phyloP scores from a whole-genome alignment of 92 coral and sea anemone species.

The Ricordea florida region DNA sequence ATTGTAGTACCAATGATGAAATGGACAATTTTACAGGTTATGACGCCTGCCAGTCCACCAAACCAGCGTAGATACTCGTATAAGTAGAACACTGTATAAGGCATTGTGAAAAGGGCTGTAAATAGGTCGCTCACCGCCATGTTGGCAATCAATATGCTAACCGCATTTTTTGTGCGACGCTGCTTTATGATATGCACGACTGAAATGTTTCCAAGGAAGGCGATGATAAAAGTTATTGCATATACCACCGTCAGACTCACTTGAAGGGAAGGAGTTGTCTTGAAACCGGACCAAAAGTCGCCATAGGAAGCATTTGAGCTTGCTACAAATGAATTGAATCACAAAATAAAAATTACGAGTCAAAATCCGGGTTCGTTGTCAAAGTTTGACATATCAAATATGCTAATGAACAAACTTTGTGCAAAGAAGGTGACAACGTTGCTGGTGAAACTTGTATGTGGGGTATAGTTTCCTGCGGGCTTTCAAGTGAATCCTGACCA shows the following conservation, averaged over 20 bases:
- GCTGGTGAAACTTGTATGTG: too few species aligned
- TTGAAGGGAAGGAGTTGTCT: conserved; percentile 12
- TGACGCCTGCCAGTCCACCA: conserved; percentile 35
- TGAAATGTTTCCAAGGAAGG: conserved; percentile 64
- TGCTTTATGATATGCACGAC: conserved; percentile 47
- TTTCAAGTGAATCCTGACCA: too few species aligned
- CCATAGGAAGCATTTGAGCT: conserved; percentile 20
- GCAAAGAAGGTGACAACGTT: too few species aligned
- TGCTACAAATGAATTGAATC: too few species aligned
- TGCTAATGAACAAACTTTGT: too few species aligned
- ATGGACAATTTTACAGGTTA: conserved; percentile 45
- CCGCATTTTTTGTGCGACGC: conserved; percentile 56
- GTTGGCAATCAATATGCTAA: conserved; percentile 68
- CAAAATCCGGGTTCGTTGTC: too few species aligned
- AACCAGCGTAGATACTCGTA: conserved; percentile 59
- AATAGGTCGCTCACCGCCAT: conserved; percentile 72
- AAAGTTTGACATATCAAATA: too few species aligned
- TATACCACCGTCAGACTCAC: conserved; percentile 49
- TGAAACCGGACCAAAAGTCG: conserved; percentile 44
- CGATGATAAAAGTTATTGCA: conserved; percentile 48
- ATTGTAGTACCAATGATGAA: conserved; percentile 55
- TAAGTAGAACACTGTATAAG: conserved; percentile 37
- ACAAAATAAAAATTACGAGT: too few species aligned
- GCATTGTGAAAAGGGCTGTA: conserved; percentile 67
- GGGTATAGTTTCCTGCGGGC: too few species aligned